Base-by-base conservation (phyloP, 2,113 vertebrate species). In the Aphelocoma coerulescens region DNA sequence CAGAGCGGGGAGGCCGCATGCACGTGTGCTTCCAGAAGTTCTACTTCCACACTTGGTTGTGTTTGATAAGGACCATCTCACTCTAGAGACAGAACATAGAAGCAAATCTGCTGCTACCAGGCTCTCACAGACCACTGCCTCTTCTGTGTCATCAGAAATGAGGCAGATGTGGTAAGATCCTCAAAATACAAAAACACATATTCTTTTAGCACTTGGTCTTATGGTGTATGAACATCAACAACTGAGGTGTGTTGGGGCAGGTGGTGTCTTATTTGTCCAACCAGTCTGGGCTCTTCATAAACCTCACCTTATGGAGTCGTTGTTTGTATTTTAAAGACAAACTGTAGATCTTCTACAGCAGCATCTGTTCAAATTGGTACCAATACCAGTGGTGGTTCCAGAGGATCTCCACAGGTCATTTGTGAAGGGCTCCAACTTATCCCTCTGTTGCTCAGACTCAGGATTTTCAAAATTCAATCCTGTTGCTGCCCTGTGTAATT, bases 1-100 rank as follows among this genome's bases (percentile, higher is more conserved):
- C 37, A 55, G 15, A 74, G 8, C 0, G 1, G 67, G 28, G 54
- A 79, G 28, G 32, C 10, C 0, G 0, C 14, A 13, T 3, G 6
- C 0, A 0, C 11, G 3, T 21, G 11, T 44, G 6, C 62, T 94
- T 66, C 51, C 65, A 63, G 46, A 43, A 77, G 37, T 15, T 87
- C 41, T 2, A 5, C n/a, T 73, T 89, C 13, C 15, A 17, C 13
- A 6, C 37, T 78, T 1, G 0, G 13, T 39, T 73, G 19, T 68
- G 24, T 20, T 62, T 77, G 32, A 30, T 48, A 37, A 54, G 59
- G 32, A 39, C 10, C 22, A 35, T 37, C n/a, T 46, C 1, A 1
- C 37, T 51, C 54, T 30, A 55, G 63, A 55, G 44, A 13, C 2
- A 30, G 0, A 59, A 58, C n/a, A 6, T 46, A 59, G 28, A 66